Percentiles rank a stretch among this genome's conserved stretches.
Conservation (phyloP, 2,113 vertebrate genomes). For the Pardalotus punctatus region DNA sequence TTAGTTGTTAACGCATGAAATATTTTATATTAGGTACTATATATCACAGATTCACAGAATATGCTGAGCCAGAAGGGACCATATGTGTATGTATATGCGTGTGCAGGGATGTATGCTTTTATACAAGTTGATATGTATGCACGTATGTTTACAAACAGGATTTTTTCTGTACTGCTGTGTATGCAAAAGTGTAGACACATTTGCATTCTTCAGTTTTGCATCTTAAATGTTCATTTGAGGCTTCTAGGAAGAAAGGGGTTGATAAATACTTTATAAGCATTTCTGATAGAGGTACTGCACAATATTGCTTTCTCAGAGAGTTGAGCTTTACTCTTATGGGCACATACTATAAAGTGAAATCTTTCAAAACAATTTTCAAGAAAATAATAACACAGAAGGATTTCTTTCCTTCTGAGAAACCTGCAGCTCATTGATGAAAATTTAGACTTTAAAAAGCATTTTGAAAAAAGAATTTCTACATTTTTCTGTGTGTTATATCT, state of each 20-base stretch:
- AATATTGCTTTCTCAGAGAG: neutral
- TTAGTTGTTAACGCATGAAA: neutral
- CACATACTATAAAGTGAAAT: neutral
- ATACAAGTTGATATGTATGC: neutral
- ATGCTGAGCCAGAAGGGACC: neutral
- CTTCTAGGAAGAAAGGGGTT: neutral
- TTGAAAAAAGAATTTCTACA: neutral
- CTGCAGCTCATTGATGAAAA: neutral
- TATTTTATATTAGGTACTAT: neutral
- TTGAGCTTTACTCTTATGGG: neutral
- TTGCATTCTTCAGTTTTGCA: neutral
- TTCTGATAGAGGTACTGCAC: neutral
- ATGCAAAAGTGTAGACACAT: neutral
- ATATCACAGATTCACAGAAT: neutral
- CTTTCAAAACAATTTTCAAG: neutral
- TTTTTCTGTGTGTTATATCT: neutral
- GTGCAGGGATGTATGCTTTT: rapidly evolving
- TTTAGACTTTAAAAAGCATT: neutral
- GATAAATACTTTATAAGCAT: neutral
- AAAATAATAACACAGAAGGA: neutral
- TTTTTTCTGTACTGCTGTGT: neutral
- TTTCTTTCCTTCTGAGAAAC: neutral
- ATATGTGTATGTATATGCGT: neutral
- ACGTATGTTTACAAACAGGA: neutral
- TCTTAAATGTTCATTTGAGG: neutral